Percentiles rank a stretch among this genome's conserved stretches.
These are phyloP conservation scores for Heliconius congener DNA, from an alignment of 1,140 invertebrate genomes.

Conservation along the genomic window DNA sequence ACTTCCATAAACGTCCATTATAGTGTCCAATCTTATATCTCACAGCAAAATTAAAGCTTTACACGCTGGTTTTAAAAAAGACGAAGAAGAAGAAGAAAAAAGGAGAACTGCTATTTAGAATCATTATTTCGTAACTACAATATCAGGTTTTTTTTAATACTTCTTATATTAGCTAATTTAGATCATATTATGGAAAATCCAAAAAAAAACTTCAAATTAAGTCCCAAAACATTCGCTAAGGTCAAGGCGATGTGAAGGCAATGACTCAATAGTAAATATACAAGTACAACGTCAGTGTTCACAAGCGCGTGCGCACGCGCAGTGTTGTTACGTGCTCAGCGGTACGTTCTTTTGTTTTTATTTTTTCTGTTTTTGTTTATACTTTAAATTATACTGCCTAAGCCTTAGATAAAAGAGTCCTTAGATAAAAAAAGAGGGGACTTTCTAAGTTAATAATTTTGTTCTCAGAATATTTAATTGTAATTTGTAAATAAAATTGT, in stretches of 20 bases:
- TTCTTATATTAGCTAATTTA: neutral
- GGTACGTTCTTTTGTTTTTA: slow-evolving; percentile 38
- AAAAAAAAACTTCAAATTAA: neutral
- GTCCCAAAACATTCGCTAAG: slow-evolving; percentile 32
- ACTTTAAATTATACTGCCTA: neutral
- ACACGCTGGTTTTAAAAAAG: too few relatives aligned
- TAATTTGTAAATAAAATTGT: too few relatives aligned
- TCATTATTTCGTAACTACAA: neutral
- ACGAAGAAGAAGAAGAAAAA: too few relatives aligned
- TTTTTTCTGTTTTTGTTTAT: slow-evolving; percentile 19
- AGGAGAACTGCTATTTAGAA: too few relatives aligned
- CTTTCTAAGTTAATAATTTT: neutral
- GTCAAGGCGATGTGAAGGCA: slow-evolving; percentile 34
- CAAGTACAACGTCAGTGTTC: neutral
- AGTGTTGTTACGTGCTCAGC: slow-evolving; percentile 22
- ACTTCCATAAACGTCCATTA: too few relatives aligned
- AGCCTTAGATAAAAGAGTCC: neutral
- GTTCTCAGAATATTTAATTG: neutral
- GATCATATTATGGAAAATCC: slow-evolving; percentile 1
- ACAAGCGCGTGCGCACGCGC: slow-evolving; percentile 26
- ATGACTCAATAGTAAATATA: slow-evolving; percentile 12
- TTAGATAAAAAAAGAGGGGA: neutral
- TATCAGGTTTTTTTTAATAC: neutral
- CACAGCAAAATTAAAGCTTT: too few relatives aligned
- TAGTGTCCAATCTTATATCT: too few relatives aligned